phyloP scores from a whole-genome alignment of 2,113 vertebrate genomes.

The Oreotrochilus melanogaster region DNA sequence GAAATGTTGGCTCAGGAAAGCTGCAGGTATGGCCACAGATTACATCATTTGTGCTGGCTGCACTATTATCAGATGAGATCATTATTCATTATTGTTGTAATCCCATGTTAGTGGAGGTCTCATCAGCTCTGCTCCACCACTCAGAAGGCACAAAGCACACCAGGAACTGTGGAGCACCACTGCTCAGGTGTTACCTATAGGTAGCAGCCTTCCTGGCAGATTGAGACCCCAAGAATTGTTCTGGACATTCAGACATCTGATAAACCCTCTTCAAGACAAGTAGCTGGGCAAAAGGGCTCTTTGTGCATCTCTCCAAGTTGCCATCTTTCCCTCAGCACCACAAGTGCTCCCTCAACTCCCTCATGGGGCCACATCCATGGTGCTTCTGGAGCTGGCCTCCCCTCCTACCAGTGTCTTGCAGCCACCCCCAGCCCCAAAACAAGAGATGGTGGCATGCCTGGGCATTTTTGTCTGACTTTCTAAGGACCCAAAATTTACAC shows the following conservation, averaged over 20 bases:
- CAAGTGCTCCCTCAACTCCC: neutral
- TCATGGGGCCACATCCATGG: neutral
- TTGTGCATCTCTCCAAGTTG: neutral
- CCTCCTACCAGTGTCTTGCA: neutral
- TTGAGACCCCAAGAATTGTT: neutral
- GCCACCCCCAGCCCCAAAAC: neutral
- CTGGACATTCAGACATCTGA: neutral
- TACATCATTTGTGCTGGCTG: neutral
- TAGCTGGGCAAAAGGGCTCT: neutral
- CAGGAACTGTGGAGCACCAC: neutral
- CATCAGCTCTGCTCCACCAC: neutral
- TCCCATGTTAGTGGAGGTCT: neutral
- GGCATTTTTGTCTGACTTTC: neutral
- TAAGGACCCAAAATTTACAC: neutral
- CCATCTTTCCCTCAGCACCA: neutral
- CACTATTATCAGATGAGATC: neutral
- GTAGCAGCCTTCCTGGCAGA: neutral
- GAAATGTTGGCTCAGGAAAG: neutral
- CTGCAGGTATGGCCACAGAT: neutral
- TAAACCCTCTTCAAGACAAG: neutral
- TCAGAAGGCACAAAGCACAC: neutral
- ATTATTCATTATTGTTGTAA: neutral
- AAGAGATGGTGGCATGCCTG: neutral
- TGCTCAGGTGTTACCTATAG: neutral
- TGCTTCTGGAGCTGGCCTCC: neutral